Percentiles rank a stretch among this genome's conserved stretches.
These are phyloP conservation scores for Bergia puertoricense DNA, from an alignment of 92 coral and sea anemone species.

Conservation along the genomic window DNA sequence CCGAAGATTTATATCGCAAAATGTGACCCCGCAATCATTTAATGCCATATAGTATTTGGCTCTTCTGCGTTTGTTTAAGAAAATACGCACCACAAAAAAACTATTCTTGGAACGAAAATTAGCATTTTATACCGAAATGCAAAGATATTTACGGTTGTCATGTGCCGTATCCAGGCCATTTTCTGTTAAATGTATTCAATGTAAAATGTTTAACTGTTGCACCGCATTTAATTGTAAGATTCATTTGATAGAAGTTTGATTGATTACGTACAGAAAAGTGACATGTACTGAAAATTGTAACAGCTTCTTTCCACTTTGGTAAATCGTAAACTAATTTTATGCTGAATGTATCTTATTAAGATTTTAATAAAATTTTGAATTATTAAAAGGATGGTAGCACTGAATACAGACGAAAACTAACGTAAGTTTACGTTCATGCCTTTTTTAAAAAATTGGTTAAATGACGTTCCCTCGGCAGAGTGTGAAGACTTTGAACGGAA, in stretches of 20 bases:
- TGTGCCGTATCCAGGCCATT: background rate
- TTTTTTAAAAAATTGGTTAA: too few relatives aligned
- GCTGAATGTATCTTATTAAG: background rate
- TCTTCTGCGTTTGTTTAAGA: background rate
- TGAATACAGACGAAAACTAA: too few relatives aligned
- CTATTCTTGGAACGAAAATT: background rate
- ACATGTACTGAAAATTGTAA: background rate
- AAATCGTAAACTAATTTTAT: background rate
- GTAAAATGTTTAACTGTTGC: background rate
- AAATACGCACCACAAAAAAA: background rate
- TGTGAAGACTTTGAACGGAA: too few relatives aligned
- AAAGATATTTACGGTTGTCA: background rate
- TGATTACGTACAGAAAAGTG: background rate
- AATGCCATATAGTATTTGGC: background rate
- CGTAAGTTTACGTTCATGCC: too few relatives aligned
- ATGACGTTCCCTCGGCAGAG: too few relatives aligned
- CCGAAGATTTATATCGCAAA: background rate
- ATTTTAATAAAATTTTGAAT: slow-evolving; percentile 28
- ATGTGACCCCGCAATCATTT: background rate
- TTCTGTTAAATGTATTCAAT: background rate
- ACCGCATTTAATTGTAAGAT: background rate
- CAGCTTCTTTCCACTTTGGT: background rate
- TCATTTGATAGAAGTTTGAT: background rate
- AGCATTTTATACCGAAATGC: background rate
- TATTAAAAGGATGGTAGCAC: background rate